These are phyloP conservation scores for Drosophila rhopaloa DNA, from an alignment of 1,140 invertebrate species.

Conservation along the genomic window DNA sequence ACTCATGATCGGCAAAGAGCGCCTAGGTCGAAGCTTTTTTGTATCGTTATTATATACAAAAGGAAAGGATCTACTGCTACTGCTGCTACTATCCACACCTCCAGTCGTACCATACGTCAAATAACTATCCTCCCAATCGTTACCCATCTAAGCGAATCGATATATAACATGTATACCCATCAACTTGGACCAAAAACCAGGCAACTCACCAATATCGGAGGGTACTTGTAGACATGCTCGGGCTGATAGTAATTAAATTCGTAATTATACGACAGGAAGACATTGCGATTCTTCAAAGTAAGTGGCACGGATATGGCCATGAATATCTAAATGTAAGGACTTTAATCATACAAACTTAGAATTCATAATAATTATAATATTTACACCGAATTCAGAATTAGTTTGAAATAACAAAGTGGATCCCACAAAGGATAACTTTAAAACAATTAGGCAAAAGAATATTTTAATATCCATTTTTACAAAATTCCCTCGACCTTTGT, in stretches of 20 bases:
- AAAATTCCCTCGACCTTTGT: neutral
- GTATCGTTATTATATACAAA: neutral
- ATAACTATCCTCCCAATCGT: slow-evolving; percentile 41
- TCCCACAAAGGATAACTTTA: neutral
- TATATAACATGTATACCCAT: too few relatives aligned
- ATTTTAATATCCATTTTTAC: slow-evolving; percentile 1
- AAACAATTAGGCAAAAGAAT: neutral
- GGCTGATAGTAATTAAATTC: slow-evolving; percentile 88
- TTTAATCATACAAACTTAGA: neutral
- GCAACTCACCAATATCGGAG: slow-evolving; percentile 66
- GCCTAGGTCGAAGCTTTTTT: slow-evolving; percentile 6
- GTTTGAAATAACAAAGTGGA: slow-evolving; percentile 31
- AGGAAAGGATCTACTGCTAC: slow-evolving; percentile 1
- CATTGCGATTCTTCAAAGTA: slow-evolving; percentile 88
- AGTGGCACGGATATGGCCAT: slow-evolving; percentile 89
- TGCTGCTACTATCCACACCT: slow-evolving; percentile 5
- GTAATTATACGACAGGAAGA: slow-evolving; percentile 90
- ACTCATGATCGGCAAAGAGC: slow-evolving; percentile 45
- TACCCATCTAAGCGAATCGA: slow-evolving; percentile 42
- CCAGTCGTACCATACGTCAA: slow-evolving; percentile 27
- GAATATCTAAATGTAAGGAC: slow-evolving; percentile 85
- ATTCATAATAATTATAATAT: neutral
- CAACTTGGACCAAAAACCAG: too few relatives aligned
- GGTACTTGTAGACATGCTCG: slow-evolving; percentile 64
- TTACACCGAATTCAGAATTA: slow-evolving; percentile 49